Evolutionary conservation across 2,113 vertebrate genomes (phyloP).

Genomic region (Trogon surrucura): DNA sequence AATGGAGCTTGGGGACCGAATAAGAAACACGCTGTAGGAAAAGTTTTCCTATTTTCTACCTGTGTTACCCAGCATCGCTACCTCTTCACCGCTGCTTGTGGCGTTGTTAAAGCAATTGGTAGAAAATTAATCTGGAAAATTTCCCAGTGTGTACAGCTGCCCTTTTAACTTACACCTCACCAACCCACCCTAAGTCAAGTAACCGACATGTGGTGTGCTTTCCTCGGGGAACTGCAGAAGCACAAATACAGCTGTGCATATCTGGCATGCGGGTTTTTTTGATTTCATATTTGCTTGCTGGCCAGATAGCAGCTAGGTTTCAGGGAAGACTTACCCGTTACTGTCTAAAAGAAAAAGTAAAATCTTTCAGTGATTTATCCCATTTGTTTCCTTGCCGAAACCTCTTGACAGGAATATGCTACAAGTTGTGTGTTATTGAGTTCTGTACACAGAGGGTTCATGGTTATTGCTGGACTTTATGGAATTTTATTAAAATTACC

Average conservation of each 20-base stretch:
- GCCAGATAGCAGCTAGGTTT: conserved; percentile 28
- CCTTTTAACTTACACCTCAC: conserved; percentile 56
- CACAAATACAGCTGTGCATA: conserved; percentile 33
- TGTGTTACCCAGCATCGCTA: conserved; percentile 8
- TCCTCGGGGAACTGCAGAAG: conserved; percentile 11
- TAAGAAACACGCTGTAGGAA: background rate
- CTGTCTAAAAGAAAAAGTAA: background rate
- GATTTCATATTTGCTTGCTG: conserved; percentile 34
- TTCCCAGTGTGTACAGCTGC: conserved; percentile 41
- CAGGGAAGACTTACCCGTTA: background rate
- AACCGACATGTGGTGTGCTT: background rate
- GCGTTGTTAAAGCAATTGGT: conserved; percentile 20
- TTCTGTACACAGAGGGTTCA: background rate
- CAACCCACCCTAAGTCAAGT: conserved; percentile 43
- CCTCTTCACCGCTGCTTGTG: background rate
- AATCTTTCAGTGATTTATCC: background rate
- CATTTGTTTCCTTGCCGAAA: background rate
- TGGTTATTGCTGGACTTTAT: background rate
- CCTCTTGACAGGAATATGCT: fast-evolving
- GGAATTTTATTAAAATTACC: background rate
- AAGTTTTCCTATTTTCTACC: conserved; percentile 24
- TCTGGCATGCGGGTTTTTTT: conserved; percentile 44
- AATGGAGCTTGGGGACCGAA: background rate
- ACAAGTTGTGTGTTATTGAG: background rate
- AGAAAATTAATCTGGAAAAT: conserved; percentile 37